Evolutionary conservation across 37 sponge, comb jelly and placozoan genomes (phyloP), one percentile per base, ranked within the genome.

Genomic region (Spongilla lacustris): DNA sequence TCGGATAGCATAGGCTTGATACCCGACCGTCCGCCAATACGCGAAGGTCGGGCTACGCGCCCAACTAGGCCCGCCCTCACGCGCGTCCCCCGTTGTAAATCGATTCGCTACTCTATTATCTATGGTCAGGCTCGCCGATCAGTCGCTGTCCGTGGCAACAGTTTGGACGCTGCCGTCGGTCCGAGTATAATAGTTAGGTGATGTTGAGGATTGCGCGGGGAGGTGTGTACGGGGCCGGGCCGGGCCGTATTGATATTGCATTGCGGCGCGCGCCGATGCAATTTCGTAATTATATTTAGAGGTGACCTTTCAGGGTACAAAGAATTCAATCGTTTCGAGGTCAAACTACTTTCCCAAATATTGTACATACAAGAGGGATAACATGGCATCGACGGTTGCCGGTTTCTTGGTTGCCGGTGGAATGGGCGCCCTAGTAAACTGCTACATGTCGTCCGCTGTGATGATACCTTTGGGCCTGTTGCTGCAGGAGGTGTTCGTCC

Each of bases 1-100:
- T n/a, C n/a, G n/a, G n/a, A n/a, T n/a, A n/a, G n/a, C n/a, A n/a
- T n/a, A n/a, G n/a, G n/a, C n/a, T n/a, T n/a, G n/a, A n/a, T n/a
- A n/a, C n/a, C n/a, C n/a, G n/a, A n/a, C n/a, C n/a, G n/a, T n/a
- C n/a, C n/a, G n/a, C n/a, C n/a, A n/a, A n/a, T n/a, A n/a, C n/a
- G n/a, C n/a, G n/a, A n/a, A n/a, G n/a, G n/a, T n/a, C n/a, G n/a
- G n/a, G n/a, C n/a, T n/a, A n/a, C n/a, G n/a, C n/a, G n/a, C n/a
- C n/a, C n/a, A n/a, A n/a, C n/a, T n/a, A n/a, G 77, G 31, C n/a
- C 66, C 48, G 38, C 70, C 36, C 10, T 31, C 25, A 0, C 67
- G 41, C 26, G 74, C 76, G 79, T 87, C 72, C 88, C 13, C 92
- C 92, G 30, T 86, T 81, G 78, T 91, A 91, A 21, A 91, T 84